Base-by-base conservation (phyloP, 2,888 invertebrate genomes). In the Nesidiocoris tenuis region DNA sequence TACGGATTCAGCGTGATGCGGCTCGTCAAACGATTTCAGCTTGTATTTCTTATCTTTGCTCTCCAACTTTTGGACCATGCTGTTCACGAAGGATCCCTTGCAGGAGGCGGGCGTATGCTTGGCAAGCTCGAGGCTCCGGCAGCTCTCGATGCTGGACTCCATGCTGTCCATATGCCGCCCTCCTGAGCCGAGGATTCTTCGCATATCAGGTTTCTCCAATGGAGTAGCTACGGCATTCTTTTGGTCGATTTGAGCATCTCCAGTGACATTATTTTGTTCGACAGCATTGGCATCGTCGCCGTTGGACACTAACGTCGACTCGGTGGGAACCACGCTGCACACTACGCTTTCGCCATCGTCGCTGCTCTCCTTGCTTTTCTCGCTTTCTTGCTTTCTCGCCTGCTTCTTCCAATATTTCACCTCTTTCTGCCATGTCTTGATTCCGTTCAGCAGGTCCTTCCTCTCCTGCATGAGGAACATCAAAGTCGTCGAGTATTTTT, bases 51-150 rank as follows among this genome's bases (percentile, higher is more conserved):
- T 72, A 3, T 12, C 39, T 39, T 39, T 39, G 39, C 39, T 39
- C 61, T 72, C 72, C n/a, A 72, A 61, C 72, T 72, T 61, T 16
- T 72, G 25, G 21, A 72, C 54, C 61, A 72, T 72, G 19, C 72
- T 72, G 21, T 72, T 72, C 12, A 72, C 72, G n/a, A 72, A 72
- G 19, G 19, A 19, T 24, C 70, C 70, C 25, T 70, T 63, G 22
- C n/a, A 1, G 9, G 67, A 22, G n/a, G 67, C 55, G 1, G 9
- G 19, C 18, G 63, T 16, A 54, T 0, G 54, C 21, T 18, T 25
- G 5, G 21, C 61, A 9, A 39, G 21, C 24, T 18, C 25, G 19
- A 21, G 12, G 23, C 18, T 63, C 22, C 39, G 24, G 1, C 17
- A 61, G 63, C 63, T 72, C 18, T 61, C 61, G 1, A 72, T 56